phyloP scores from a whole-genome alignment of 2,797 vertebrate genomes.

The Trichosurus vulpecula region DNA sequence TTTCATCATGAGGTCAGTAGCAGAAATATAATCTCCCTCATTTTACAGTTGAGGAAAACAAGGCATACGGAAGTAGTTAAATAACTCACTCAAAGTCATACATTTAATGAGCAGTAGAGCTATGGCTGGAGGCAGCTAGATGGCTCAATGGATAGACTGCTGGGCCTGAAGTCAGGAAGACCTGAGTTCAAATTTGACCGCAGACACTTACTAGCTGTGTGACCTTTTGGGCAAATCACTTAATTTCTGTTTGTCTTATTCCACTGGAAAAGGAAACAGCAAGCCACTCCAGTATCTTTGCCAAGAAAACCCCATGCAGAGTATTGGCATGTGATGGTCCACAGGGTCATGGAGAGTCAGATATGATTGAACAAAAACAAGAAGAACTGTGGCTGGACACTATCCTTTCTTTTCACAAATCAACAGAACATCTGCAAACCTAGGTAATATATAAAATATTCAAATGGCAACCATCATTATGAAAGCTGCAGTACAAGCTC shows the following conservation, averaged over 20 bases:
- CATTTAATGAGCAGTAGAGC: neutral
- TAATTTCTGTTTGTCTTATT: neutral
- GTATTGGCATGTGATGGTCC: too few species aligned
- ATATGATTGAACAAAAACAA: neutral
- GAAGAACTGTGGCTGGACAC: neutral
- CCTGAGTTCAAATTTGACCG: neutral
- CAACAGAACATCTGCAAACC: neutral
- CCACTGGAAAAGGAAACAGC: neutral
- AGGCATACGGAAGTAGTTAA: neutral
- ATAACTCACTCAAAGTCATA: neutral
- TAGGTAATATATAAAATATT: neutral
- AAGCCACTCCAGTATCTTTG: neutral
- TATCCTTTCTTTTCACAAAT: neutral
- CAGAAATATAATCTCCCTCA: neutral
- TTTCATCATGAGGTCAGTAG: neutral
- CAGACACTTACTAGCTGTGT: neutral
- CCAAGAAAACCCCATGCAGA: neutral
- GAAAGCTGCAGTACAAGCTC: neutral
- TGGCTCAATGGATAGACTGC: rapidly evolving
- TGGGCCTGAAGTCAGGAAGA: conserved; percentile 6
- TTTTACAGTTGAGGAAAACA: neutral
- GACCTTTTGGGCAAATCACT: neutral
- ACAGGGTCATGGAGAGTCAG: neutral
- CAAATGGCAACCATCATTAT: neutral
- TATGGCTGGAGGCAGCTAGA: neutral